phyloP scores from a whole-genome alignment of 2,113 vertebrate species.

The Engraulis encrasicolus region DNA sequence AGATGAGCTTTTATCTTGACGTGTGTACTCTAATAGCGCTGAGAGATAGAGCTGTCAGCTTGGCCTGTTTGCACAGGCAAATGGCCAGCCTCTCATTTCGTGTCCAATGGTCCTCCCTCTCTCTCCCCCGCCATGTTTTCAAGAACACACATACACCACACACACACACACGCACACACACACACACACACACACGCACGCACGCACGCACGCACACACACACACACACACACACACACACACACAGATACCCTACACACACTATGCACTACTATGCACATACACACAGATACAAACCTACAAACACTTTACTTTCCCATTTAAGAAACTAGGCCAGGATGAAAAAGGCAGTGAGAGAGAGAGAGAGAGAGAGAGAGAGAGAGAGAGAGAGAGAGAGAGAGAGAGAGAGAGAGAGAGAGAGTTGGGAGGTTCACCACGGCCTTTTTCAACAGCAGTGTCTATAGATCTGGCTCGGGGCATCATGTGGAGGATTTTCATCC shows the following conservation, averaged over 20 bases:
- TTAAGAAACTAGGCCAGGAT: constrained; percentile 5
- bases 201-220: neutral
- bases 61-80: constrained; percentile 68
- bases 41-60: constrained; percentile 72
- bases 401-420: neutral
- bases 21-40: constrained; percentile 69
- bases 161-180: neutral
- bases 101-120: no score
- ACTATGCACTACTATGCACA: no score
- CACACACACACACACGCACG: neutral
- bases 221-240: neutral
- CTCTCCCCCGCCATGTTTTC: no score
- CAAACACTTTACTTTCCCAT: neutral
- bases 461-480: neutral
- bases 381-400: neutral
- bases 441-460: neutral
- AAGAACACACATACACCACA: no score
- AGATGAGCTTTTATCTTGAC: constrained; percentile 50
- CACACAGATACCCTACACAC: neutral
- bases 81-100: constrained; percentile 64
- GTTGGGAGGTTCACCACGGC: neutral
- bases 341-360: neutral
- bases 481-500: neutral
- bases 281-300: neutral
- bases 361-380: neutral